Evolutionary conservation across 2,797 vertebrate genomes (phyloP).

Genomic region (Protosalanx chinensis): DNA sequence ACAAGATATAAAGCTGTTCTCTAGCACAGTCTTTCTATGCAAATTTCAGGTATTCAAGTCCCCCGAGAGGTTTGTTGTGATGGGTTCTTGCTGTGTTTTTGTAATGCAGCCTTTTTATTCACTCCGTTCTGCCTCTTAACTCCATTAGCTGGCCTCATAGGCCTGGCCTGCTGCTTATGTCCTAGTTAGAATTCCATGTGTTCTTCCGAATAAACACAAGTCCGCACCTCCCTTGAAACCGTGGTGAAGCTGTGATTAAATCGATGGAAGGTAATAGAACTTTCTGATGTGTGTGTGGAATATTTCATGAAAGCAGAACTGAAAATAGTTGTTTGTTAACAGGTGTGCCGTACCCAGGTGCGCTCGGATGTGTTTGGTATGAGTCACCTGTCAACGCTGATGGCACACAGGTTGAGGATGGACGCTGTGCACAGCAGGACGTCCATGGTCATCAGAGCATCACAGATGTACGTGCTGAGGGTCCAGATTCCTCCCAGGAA

Average conservation of each 20-base stretch:
- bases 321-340: background rate
- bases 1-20: background rate
- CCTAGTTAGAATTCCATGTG: conserved; percentile 22
- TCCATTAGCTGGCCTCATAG: conserved; percentile 28
- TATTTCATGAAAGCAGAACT: no score
- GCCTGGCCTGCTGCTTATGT: conserved; percentile 17
- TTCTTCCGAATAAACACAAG: background rate
- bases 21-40: background rate
- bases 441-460: conserved; percentile 38
- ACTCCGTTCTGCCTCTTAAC: background rate
- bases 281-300: no score
- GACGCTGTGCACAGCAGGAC: conserved; percentile 36
- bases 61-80: background rate
- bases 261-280: no score
- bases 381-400: conserved; percentile 64
- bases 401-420: conserved; percentile 64
- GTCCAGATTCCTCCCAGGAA: conserved; percentile 66
- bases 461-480: conserved; percentile 60
- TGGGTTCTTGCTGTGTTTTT: background rate
- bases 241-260: no score
- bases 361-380: background rate
- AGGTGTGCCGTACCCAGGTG: background rate
- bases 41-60: background rate
- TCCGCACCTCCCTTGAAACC: no score
- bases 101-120: conserved; percentile 15